Evolutionary conservation across 2,888 invertebrate genomes (phyloP), one percentile per base, ranked within the genome.

Genomic region (Cylindroiulus punctatus): DNA sequence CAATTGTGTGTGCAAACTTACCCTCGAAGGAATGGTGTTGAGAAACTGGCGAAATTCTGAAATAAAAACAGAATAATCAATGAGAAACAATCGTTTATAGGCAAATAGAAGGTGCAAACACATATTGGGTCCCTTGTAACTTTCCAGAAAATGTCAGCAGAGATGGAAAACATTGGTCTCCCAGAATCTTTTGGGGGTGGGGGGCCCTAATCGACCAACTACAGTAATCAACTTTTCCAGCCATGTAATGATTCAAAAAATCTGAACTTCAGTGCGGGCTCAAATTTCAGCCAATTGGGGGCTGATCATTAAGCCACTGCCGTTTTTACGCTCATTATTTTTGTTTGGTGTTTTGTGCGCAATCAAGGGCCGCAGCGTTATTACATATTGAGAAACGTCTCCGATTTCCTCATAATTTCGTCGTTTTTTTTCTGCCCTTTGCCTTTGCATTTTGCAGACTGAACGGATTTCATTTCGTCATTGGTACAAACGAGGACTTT

Each of bases 321-420:
- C 76, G n/a, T 76, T 76, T 76, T 76, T 76, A 76, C 76, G 76
- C 76, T 76, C 76, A 76, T 76, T 76, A 76, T 76, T 76, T 76
- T 76, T 30, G 76, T 76, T 76, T 76, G 76, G 76, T 76, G 76
- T 76, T 76, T 76, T 76, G 76, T 76, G 76, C 76, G 76, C 76
- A 76, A 76, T 76, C 76, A 76, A 76, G 76, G 30, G 76, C 76
- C 17, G 76, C 26, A 76, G 76, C 76, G 76, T 30, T 30, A 76
- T 76, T 76, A 76, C 76, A 30, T 76, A 76, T 76, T 76, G 76
- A 30, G 76, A 76, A 76, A 76, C 76, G 30, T 76, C 76, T 76
- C 76, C 8, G 26, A 76, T 76, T 76, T 76, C 76, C 30, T 76
- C 76, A 2, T 76, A 76, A 76, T 76, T 30, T 76, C 76, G 76